These are phyloP conservation scores for Buceros bicornis DNA, from an alignment of 2,797 vertebrate genomes.

Conservation along the genomic window DNA sequence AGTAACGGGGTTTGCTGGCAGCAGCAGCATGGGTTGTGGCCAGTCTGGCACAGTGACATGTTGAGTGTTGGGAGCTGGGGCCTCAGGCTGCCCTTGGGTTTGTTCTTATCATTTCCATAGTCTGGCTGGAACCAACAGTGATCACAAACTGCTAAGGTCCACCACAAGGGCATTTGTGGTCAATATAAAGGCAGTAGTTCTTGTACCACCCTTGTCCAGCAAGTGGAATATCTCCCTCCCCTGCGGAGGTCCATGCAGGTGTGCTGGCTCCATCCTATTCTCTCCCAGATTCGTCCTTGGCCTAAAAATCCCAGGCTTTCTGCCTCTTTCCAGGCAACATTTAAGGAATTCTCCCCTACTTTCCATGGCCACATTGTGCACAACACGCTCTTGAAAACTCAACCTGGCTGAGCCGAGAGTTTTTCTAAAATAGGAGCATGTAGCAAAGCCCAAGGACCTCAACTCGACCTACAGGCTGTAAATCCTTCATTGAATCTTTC, in stretches of 20 bases:
- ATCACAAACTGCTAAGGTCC: not conserved
- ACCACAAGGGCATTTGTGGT: not conserved
- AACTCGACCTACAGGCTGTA: not conserved
- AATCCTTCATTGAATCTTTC: constrained; percentile 25
- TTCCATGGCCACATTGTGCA: not conserved
- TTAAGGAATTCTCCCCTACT: not conserved
- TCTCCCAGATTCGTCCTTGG: not conserved
- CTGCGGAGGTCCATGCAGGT: not conserved
- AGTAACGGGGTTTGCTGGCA: not conserved
- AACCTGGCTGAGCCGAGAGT: not conserved
- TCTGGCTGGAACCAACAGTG: not conserved
- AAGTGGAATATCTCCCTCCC: not conserved
- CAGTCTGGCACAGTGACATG: not conserved
- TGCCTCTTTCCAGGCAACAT: not conserved
- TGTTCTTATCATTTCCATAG: not conserved
- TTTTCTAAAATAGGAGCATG: not conserved
- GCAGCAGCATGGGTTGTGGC: not conserved
- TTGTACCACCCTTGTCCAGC: not conserved
- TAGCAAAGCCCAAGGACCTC: not conserved
- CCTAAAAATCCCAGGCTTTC: not conserved
- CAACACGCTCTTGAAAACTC: not conserved
- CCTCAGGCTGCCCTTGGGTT: not conserved
- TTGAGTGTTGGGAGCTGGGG: not conserved
- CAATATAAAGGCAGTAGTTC: not conserved
- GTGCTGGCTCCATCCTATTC: not conserved